phyloP scores from a whole-genome alignment of 2,113 vertebrate genomes.

The Brachirus orientalis region DNA sequence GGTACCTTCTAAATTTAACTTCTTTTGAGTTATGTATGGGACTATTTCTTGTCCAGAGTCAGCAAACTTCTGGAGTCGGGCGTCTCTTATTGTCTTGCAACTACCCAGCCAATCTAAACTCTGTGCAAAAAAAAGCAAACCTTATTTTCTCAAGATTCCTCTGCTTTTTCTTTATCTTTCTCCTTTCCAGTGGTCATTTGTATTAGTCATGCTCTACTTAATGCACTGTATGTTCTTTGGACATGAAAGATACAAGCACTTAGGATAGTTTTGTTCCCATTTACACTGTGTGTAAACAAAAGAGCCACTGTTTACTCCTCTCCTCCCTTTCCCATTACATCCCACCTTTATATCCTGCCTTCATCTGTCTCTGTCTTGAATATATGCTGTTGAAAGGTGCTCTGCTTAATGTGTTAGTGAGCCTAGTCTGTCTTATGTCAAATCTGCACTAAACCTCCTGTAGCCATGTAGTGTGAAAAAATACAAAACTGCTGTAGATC shows the following conservation, averaged over 20 bases:
- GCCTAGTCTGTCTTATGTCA: slow-evolving; percentile 51
- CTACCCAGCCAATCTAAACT: neutral
- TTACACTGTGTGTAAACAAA: too few species aligned
- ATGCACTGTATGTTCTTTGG: too few species aligned
- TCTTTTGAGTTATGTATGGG: neutral
- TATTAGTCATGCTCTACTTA: neutral
- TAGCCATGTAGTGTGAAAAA: slow-evolving; percentile 9
- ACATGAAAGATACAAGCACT: slow-evolving; percentile 1
- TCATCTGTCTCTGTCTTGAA: slow-evolving; percentile 23
- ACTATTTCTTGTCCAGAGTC: neutral
- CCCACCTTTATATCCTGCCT: slow-evolving; percentile 21
- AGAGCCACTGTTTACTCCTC: neutral
- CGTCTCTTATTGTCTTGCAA: too few species aligned
- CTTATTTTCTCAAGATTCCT: neutral
- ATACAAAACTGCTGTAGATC: slow-evolving; percentile 18
- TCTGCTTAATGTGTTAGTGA: slow-evolving; percentile 50
- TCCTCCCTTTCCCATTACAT: slow-evolving; percentile 7
- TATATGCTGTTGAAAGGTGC: slow-evolving; percentile 29
- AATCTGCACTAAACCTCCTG: slow-evolving; percentile 1
- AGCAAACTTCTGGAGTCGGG: neutral
- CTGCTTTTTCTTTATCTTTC: neutral
- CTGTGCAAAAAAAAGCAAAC: too few species aligned
- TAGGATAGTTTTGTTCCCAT: too few species aligned
- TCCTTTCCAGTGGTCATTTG: neutral
- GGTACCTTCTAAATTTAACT: neutral